phyloP scores from a whole-genome alignment of 1,140 invertebrate species.

The Anastrepha ludens region DNA sequence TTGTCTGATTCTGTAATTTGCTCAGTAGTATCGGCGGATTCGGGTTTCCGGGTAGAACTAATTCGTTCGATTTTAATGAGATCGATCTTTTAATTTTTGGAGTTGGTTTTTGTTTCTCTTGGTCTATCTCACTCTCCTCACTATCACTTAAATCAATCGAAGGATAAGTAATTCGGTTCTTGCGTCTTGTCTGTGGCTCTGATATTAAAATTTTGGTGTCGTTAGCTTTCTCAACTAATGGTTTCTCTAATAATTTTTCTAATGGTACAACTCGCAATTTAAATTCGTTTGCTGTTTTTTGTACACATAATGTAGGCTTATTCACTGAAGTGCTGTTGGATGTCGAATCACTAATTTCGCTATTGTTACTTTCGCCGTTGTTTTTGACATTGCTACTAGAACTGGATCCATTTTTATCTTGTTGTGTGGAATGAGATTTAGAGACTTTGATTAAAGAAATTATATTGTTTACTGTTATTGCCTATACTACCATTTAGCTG shows the following conservation, averaged over 20 bases:
- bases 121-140: constrained; percentile 54
- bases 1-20: not conserved
- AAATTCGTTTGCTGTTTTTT: constrained; percentile 55
- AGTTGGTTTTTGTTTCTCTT: not conserved
- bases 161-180: constrained; percentile 59
- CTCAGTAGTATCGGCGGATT: not conserved
- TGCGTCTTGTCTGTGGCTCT: constrained; percentile 37
- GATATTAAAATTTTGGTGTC: not conserved
- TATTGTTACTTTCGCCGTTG: not conserved
- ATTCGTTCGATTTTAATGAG: constrained; percentile 4
- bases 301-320: not conserved
- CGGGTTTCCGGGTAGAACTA: not conserved
- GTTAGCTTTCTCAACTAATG: constrained; percentile 45
- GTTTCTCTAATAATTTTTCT: constrained; percentile 66
- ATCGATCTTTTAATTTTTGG: not conserved
- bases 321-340: not conserved
- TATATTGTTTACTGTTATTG: not conserved
- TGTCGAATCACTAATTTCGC: not conserved
- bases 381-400: not conserved
- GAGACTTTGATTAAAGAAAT: not conserved
- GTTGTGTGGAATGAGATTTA: not conserved
- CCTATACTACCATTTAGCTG: not conserved
- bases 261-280: constrained; percentile 71
- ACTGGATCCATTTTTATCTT: constrained; percentile 18
- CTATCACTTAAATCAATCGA: constrained; percentile 65